Conservation (phyloP, 2,888 invertebrate species). For the Onchidella celtica region DNA sequence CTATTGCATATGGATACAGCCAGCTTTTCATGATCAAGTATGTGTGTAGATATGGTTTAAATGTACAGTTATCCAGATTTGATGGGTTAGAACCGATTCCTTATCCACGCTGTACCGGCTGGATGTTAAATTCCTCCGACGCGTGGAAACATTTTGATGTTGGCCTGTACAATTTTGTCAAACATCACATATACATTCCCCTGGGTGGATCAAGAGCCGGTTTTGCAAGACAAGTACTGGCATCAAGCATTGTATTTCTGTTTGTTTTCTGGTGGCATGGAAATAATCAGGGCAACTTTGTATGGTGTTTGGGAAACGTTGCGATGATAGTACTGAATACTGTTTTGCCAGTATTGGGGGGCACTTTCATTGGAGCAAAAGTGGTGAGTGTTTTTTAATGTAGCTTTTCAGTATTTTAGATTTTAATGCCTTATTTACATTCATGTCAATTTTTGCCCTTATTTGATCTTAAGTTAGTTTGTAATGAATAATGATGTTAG, state of each 20-base stretch:
- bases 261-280: conserved; percentile 97
- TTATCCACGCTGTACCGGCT: conserved; percentile 92
- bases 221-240: conserved; percentile 82
- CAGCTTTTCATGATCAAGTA: conserved; percentile 96
- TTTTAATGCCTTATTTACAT: no score
- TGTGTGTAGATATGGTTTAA: conserved; percentile 92
- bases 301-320: conserved; percentile 94
- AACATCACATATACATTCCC: conserved; percentile 92
- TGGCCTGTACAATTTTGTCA: conserved; percentile 93
- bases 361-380: neutral
- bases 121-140: conserved; percentile 95
- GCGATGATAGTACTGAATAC: conserved; percentile 82
- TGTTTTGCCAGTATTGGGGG: neutral
- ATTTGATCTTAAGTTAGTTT: no score
- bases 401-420: no score
- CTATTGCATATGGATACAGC: conserved; percentile 93
- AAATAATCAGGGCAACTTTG: conserved; percentile 86
- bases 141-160: conserved; percentile 98
- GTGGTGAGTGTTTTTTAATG: no score
- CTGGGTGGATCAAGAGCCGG: conserved; percentile 80
- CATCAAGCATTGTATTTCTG: conserved; percentile 88
- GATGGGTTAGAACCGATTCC: conserved; percentile 85
- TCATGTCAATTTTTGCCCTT: no score
- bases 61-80: conserved; percentile 86
- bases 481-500: no score